phyloP scores from a whole-genome alignment of 2,113 vertebrate genomes.

The Melospiza georgiana region DNA sequence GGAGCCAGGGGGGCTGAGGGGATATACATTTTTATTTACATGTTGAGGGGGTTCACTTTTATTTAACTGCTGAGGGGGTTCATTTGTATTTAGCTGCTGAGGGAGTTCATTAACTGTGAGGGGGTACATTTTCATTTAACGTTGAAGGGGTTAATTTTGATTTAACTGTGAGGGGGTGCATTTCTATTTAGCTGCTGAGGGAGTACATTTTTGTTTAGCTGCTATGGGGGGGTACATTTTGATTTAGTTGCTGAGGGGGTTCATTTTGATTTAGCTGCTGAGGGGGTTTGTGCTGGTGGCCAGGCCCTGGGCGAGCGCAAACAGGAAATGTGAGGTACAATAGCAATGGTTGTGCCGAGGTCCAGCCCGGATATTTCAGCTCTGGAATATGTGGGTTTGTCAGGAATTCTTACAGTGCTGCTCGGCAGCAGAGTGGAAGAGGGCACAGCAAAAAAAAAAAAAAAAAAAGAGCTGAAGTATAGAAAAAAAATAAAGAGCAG shows the following conservation, averaged over 20 bases:
- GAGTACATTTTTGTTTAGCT: not conserved
- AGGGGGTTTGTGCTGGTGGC: not conserved
- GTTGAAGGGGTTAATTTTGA: not conserved
- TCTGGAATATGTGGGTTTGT: not conserved
- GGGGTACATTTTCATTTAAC: too few relatives aligned
- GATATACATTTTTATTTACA: not conserved
- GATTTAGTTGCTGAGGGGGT: not conserved
- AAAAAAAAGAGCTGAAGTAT: not conserved
- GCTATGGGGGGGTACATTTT: not conserved
- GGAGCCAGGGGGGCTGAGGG: conserved; percentile 21
- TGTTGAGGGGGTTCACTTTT: too few relatives aligned
- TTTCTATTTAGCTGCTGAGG: too few relatives aligned
- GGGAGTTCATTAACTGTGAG: too few relatives aligned
- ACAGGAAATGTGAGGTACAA: conserved; percentile 39
- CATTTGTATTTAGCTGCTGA: too few relatives aligned
- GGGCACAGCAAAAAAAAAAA: not conserved
- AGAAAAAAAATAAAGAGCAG: not conserved
- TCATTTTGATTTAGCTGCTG: not conserved
- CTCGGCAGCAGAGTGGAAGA: not conserved
- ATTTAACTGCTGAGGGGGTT: too few relatives aligned
- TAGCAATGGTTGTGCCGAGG: not conserved
- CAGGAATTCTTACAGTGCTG: not conserved
- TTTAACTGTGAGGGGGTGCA: too few relatives aligned
- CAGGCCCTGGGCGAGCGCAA: not conserved
- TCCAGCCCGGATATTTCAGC: not conserved